Base-by-base conservation (phyloP, 2,888 invertebrate genomes). In the Leptopilina myrica region DNA sequence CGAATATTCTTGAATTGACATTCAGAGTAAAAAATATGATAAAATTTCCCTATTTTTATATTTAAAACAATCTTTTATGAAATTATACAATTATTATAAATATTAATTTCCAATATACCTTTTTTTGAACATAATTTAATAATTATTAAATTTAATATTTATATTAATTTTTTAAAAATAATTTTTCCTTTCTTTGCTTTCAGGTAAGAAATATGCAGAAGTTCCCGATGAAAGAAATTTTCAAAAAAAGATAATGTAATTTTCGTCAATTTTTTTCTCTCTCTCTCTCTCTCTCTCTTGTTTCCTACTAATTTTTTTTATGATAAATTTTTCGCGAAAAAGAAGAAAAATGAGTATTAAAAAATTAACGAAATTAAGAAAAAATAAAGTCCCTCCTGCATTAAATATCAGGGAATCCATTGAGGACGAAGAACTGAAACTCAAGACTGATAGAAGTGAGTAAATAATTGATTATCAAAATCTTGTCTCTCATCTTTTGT, bases 361-460 rank as follows among this genome's bases (percentile, higher is more conserved):
- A 78, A 85, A 85, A 79, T 83, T 86, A 80, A 67, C 86, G 77
- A 87, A 81, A 9, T 84, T 84, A 81, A 86, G 86, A 7, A 86
- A 86, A 82, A 85, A 82, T 79, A 89, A 86, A 84, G 85, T 87
- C 69, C 86, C 88, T 43, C 85, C 88, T 56, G 86, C 89, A 53
- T 76, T 90, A 65, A 89, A 89, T 81, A 86, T 90, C 76, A 86
- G 81, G 76, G 88, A 88, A 69, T 86, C 87, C 20, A 87, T 89
- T 81, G 88, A 87, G 81, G 88, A 86, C 20, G 89, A 89, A 69
- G 85, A 85, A 79, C 85, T 88, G 78, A 89, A 89, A 86, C 88
- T 89, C 85, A 90, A 88, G 86, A 88, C 88, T 86, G 89, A 87
- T 85, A 87, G 88, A 85, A 89, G 90, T 90, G 80, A 89, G 90